Conservation (phyloP, 2,888 invertebrate genomes). For the Drosophila ezoana region DNA sequence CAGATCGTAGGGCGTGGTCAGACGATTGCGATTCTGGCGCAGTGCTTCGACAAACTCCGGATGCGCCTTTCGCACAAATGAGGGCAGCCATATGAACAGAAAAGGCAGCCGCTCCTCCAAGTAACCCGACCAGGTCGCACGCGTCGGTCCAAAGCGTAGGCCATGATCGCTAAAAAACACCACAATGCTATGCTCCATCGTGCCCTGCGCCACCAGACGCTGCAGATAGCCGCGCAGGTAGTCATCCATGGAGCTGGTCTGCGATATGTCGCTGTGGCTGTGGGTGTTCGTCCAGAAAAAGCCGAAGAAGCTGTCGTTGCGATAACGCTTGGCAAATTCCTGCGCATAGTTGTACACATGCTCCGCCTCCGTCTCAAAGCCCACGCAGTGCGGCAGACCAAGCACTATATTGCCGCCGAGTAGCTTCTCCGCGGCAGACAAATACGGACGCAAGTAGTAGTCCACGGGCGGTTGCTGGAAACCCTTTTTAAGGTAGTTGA, state of each 20-base stretch:
- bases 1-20: constrained; percentile 91
- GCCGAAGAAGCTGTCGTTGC: constrained; percentile 88
- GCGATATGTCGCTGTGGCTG: constrained; percentile 89
- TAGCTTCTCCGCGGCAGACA: constrained; percentile 88
- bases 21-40: constrained; percentile 87
- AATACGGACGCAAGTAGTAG: constrained; percentile 91
- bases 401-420: constrained; percentile 85
- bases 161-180: constrained; percentile 93
- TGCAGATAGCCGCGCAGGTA: constrained; percentile 87
- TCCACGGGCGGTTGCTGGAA: constrained; percentile 92
- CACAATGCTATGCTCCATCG: constrained; percentile 88
- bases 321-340: constrained; percentile 88
- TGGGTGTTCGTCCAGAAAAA: constrained; percentile 92
- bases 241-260: constrained; percentile 88
- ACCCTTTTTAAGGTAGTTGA: constrained; percentile 89
- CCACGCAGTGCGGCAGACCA: constrained; percentile 87
- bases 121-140: constrained; percentile 89
- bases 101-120: constrained; percentile 92
- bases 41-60: constrained; percentile 87
- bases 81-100: constrained; percentile 89
- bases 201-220: constrained; percentile 86
- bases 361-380: constrained; percentile 88
- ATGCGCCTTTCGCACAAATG: constrained; percentile 86
- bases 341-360: constrained; percentile 89
- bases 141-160: constrained; percentile 89